Evolutionary conservation across 2,797 vertebrate species (phyloP).

Genomic region (Phaenicophaeus curvirostris): DNA sequence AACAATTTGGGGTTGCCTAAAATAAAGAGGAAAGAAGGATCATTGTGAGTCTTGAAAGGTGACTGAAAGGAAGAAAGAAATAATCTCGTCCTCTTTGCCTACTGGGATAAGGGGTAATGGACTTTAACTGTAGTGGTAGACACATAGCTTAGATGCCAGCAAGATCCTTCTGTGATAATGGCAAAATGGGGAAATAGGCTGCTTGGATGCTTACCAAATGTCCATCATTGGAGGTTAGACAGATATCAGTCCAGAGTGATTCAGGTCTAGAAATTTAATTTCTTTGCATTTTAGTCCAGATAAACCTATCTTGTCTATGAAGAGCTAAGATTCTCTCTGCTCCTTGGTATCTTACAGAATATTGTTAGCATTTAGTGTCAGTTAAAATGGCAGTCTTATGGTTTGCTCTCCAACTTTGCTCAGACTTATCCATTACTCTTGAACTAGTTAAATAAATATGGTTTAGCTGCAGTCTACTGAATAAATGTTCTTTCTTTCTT

Average conservation of each 20-base stretch:
- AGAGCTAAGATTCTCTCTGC: constrained; percentile 17
- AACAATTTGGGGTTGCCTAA: background rate
- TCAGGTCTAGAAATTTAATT: background rate
- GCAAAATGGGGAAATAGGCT: constrained; percentile 14
- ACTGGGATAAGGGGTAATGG: background rate
- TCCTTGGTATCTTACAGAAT: background rate
- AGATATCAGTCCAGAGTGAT: background rate
- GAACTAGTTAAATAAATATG: constrained; percentile 18
- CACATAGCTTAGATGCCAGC: background rate
- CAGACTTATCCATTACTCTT: constrained; percentile 10
- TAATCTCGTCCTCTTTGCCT: background rate
- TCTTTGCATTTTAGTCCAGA: background rate
- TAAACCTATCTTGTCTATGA: background rate
- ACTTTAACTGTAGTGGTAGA: background rate
- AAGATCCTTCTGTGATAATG: constrained; percentile 17
- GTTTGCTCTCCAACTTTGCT: constrained; percentile 26
- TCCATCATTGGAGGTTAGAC: background rate
- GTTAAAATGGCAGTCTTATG: background rate
- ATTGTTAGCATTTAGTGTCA: constrained; percentile 32
- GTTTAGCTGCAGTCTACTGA: constrained; percentile 15
- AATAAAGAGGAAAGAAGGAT: background rate
- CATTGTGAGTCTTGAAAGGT: background rate
- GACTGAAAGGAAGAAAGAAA: constrained; percentile 1
- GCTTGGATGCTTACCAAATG: constrained; percentile 34
- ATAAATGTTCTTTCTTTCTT: constrained; percentile 47